Conservation (phyloP, 1,140 invertebrate genomes). For the Venturia canescens region DNA sequence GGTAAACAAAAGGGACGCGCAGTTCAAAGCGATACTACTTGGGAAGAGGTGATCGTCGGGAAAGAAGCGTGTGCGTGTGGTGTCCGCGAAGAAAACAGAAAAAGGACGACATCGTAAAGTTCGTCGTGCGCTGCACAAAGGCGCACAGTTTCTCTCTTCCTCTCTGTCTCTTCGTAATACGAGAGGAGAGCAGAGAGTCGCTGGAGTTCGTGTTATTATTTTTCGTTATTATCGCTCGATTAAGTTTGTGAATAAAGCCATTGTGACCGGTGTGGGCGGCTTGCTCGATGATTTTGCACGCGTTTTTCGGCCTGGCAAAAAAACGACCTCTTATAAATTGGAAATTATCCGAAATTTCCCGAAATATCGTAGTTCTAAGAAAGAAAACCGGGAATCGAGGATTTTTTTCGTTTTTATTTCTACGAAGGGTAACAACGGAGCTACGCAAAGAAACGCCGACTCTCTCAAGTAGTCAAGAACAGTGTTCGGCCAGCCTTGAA, state of each 20-base stretch:
- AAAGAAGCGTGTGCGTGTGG: neutral
- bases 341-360: no score
- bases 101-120: neutral
- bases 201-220: neutral
- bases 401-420: no score
- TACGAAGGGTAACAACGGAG: no score
- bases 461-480: constrained; percentile 23
- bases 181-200: constrained; percentile 1
- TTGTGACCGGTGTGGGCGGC: constrained; percentile 2
- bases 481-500: constrained; percentile 39
- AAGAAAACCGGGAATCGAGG: no score
- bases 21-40: constrained; percentile 26
- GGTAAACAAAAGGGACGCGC: constrained; percentile 35
- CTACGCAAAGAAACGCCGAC: neutral
- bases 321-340: neutral
- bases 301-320: neutral
- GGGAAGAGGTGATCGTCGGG: neutral
- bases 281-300: neutral
- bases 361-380: no score
- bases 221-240: neutral
- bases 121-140: neutral
- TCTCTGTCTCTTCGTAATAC: no score
- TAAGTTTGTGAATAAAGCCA: neutral
- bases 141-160: neutral
- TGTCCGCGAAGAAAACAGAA: constrained; percentile 10